phyloP scores from a whole-genome alignment of 2,888 invertebrate species.

The Aleiodes leptofemur region DNA sequence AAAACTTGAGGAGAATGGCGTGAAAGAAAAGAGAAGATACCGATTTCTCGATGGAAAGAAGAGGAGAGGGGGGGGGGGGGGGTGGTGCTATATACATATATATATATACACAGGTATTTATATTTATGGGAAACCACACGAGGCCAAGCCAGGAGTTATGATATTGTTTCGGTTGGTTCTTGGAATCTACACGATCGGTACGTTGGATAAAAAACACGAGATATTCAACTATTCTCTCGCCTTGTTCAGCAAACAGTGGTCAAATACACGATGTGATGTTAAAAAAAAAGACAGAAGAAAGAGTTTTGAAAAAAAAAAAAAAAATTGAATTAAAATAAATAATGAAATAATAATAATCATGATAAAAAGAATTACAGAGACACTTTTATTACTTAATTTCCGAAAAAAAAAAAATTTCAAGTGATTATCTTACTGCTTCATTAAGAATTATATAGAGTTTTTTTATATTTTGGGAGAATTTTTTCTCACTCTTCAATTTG shows the following conservation, averaged over 20 bases:
- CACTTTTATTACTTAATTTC: slow-evolving; percentile 50
- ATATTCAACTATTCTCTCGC: slow-evolving; percentile 42
- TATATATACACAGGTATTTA: slow-evolving; percentile 62
- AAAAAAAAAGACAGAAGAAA: neutral
- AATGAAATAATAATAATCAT: neutral
- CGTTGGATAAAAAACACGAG: slow-evolving; percentile 71
- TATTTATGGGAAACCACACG: slow-evolving; percentile 68
- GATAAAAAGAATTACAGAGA: slow-evolving; percentile 37
- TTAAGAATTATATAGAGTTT: slow-evolving; percentile 48
- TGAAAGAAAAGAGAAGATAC: slow-evolving; percentile 48
- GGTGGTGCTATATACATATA: too few species aligned
- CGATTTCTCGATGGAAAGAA: slow-evolving; percentile 59
- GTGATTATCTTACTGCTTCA: slow-evolving; percentile 61
- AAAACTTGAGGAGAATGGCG: slow-evolving; percentile 45
- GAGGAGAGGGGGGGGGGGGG: too few species aligned
- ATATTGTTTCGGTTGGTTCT: slow-evolving; percentile 74
- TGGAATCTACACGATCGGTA: slow-evolving; percentile 74
- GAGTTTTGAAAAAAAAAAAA: neutral
- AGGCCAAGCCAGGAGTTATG: slow-evolving; percentile 72
- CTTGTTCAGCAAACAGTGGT: slow-evolving; percentile 22
- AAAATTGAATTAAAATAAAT: neutral
- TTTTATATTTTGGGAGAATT: neutral
- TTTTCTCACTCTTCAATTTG: neutral
- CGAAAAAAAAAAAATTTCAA: neutral
- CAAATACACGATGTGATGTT: neutral